A percentile compares a stretch with the other conserved stretches of the same genome.
Conservation (phyloP, 2,888 invertebrate species). For the Hirtodrosophila alboralis region DNA sequence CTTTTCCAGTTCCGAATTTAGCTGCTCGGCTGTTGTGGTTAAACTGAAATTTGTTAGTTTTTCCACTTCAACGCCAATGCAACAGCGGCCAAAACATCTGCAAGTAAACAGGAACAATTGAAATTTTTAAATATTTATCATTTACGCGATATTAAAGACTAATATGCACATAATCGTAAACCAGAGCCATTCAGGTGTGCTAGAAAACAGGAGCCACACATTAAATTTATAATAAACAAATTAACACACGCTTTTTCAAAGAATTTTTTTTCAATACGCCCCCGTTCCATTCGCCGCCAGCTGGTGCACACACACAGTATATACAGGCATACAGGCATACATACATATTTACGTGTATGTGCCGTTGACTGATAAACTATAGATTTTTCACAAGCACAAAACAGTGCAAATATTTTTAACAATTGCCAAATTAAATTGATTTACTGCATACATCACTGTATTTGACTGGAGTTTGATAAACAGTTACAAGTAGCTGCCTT, state of each 20-base stretch:
- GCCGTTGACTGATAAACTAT: conserved; percentile 61
- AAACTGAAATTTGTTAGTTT: conserved; percentile 32
- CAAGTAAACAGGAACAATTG: conserved; percentile 26
- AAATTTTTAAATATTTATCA: conserved; percentile 13
- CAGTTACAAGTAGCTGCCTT: background rate
- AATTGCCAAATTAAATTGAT: too few relatives aligned
- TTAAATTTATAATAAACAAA: conserved; percentile 46
- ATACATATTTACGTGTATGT: conserved; percentile 13
- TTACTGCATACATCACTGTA: background rate
- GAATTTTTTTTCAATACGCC: conserved; percentile 54
- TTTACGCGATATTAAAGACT: conserved; percentile 9
- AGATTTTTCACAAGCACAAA: conserved; percentile 66
- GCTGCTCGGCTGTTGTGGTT: conserved; percentile 18
- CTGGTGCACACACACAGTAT: conserved; percentile 35
- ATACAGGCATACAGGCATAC: background rate
- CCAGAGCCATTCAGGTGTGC: conserved; percentile 28
- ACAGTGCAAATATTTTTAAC: conserved; percentile 12
- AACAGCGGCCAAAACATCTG: conserved; percentile 61
- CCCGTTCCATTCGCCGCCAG: conserved; percentile 46
- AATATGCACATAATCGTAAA: conserved; percentile 28
- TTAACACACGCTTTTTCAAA: conserved; percentile 20
- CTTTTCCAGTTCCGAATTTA: conserved; percentile 8
- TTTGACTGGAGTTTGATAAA: background rate
- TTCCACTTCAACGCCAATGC: conserved; percentile 40
- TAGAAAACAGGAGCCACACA: conserved; percentile 40